Evolutionary conservation across 2,797 vertebrate species (phyloP), one percentile per base, ranked within the genome.

Genomic region (Choloepus didactylus): DNA sequence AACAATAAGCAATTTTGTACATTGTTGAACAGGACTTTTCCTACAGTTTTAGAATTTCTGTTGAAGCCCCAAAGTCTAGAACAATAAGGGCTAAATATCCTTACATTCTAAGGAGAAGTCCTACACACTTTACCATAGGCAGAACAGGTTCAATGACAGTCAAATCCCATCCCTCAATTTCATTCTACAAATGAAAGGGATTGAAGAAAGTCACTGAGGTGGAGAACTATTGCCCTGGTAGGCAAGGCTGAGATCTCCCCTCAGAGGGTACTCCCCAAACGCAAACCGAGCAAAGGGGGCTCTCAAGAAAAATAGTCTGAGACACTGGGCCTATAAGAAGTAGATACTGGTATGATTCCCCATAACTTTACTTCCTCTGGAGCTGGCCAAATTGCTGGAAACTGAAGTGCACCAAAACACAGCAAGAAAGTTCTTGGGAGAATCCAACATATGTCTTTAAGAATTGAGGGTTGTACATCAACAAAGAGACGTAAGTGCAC

Each of bases 61-160:
- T 18, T 21, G 66, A 94, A 86, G 60, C 86, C 27, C 38, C 56
- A 75, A 46, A 87, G 85, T 18, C n/a, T 79, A 77, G 56, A 83
- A 85, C 25, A 82, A 9, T 35, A 59, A 76, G 15, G 60, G n/a
- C 29, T 80, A 46, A 88, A 51, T 82, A 59, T 25, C 35, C 56
- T 84, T 72, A 46, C 21, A 66, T 75, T 82, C 73, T 64, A 72
- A 77, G 93, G 60, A 95, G 77, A 95, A 72, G 83, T 46, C 12
- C n/a, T 51, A 27, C 35, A 38, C 4, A 67, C 76, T 49, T 82
- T 38, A n/a, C n/a, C 62, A 46, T 81, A 76, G 44, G 66, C 75
- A 92, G 72, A 81, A 44, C 21, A 73, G 38, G 23, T 59, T 87
- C 91, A 83, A 44, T 49, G 49, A 41, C 51, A 64, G 29, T 49